Conservation (phyloP, 2,113 vertebrate species). For the Corydoras sp. region DNA sequence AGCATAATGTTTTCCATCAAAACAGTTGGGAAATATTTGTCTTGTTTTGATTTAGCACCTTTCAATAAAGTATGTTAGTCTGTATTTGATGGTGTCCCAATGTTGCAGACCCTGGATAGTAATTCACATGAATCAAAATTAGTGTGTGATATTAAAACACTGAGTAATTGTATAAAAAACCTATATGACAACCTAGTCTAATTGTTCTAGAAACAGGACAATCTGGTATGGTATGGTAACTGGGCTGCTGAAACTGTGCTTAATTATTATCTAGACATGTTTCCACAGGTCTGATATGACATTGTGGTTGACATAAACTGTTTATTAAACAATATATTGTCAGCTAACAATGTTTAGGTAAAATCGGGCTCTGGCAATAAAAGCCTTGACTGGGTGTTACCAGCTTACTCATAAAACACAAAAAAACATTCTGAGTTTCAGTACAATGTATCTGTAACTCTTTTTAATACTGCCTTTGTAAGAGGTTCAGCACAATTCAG, state of each 20-base stretch:
- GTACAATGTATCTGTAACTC: background rate
- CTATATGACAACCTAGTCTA: constrained; percentile 26
- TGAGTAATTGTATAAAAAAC: constrained; percentile 15
- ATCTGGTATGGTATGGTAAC: constrained; percentile 44
- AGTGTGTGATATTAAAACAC: constrained; percentile 18
- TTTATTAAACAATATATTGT: constrained; percentile 52
- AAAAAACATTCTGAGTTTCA: background rate
- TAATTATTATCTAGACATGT: constrained; percentile 74
- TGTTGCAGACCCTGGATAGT: constrained; percentile 12
- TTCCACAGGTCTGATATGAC: constrained; percentile 64
- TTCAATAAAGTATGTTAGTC: constrained; percentile 5
- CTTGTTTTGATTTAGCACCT: background rate
- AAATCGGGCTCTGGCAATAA: background rate
- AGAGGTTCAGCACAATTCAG: background rate
- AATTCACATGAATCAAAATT: constrained; percentile 26
- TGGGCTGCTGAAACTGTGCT: constrained; percentile 57
- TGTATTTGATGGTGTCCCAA: constrained; percentile 3
- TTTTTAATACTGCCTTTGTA: background rate
- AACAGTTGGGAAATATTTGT: background rate
- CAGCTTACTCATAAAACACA: constrained; percentile 1
- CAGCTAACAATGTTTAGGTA: constrained; percentile 47
- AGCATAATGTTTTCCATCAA: background rate
- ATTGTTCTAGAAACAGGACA: constrained; percentile 41
- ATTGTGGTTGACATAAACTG: constrained; percentile 47
- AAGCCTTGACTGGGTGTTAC: constrained; percentile 20